These are phyloP conservation scores for Hydractinia symbiolongicarpus DNA, from an alignment of 30 jellyfish, hydroid and myxozoan genomes.

Conservation along the genomic window DNA sequence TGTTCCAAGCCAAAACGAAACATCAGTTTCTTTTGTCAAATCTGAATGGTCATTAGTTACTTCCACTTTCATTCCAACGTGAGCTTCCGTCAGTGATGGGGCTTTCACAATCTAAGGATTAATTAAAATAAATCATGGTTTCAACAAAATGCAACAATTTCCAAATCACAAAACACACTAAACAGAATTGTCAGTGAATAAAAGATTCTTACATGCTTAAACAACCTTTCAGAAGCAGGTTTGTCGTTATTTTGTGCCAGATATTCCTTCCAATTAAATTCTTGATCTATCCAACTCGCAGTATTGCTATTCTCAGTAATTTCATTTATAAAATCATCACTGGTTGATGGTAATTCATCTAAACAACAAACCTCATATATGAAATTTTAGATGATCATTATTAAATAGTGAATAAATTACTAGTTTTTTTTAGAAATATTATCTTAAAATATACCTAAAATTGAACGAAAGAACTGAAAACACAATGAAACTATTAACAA, in stretches of 20 bases:
- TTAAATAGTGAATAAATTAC: no score
- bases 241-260: conserved; percentile 58
- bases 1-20: conserved; percentile 88
- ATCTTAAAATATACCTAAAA: no score
- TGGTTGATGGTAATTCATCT: conserved; percentile 13
- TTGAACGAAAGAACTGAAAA: no score
- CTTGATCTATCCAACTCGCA: conserved; percentile 90
- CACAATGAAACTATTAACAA: no score
- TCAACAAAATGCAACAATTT: neutral
- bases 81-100: conserved; percentile 72
- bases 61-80: conserved; percentile 88
- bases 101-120: conserved; percentile 52
- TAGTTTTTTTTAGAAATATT: no score
- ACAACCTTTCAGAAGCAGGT: conserved; percentile 70
- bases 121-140: neutral
- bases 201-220: conserved; percentile 54
- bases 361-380: neutral
- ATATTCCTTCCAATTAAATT: conserved; percentile 79
- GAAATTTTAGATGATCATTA: no score
- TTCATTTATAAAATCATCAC: neutral
- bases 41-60: conserved; percentile 84
- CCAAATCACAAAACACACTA: neutral
- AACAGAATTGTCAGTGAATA: neutral
- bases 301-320: conserved; percentile 25
- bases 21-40: conserved; percentile 63